Conservation (phyloP, 1,140 invertebrate species). For the Trachymyrmex cornetzi region DNA sequence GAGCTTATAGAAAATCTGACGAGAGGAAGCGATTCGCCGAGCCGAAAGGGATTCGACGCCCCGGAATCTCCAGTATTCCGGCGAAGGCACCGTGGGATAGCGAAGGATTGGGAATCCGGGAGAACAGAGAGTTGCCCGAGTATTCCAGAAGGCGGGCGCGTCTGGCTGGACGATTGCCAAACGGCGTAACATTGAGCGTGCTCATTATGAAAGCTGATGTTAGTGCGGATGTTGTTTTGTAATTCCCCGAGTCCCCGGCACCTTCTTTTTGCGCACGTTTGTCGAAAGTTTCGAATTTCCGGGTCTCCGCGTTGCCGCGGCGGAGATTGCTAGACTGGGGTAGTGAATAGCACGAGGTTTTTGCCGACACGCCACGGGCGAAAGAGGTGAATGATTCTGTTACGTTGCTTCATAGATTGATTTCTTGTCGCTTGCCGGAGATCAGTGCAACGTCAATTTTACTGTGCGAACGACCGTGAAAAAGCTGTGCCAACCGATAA, state of each 20-base stretch:
- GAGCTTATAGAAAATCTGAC: conserved; percentile 77
- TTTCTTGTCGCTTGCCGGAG: conserved; percentile 64
- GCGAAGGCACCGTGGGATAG: conserved; percentile 50
- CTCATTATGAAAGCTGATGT: conserved; percentile 85
- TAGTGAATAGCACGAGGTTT: conserved; percentile 35
- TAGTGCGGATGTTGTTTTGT: conserved; percentile 81
- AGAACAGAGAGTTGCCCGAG: conserved; percentile 31
- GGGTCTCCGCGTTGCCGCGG: conserved; percentile 57
- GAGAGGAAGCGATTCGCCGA: conserved; percentile 74
- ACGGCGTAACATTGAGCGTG: conserved; percentile 80
- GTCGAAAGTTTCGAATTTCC: conserved; percentile 82
- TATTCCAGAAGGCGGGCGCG: conserved; percentile 72
- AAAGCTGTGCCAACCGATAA: conserved; percentile 2
- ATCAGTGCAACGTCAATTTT: conserved; percentile 52
- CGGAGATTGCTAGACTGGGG: conserved; percentile 65
- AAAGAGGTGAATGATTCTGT: conserved; percentile 61
- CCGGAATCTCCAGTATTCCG: conserved; percentile 52
- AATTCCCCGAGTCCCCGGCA: conserved; percentile 75
- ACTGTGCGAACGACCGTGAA: conserved; percentile 26
- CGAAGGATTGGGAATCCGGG: conserved; percentile 37
- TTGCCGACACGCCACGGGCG: conserved; percentile 49
- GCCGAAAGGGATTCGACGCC: conserved; percentile 73
- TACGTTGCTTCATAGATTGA: conserved; percentile 52
- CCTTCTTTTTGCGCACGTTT: conserved; percentile 79
- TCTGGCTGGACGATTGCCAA: conserved; percentile 82